Conservation (phyloP, 2,888 invertebrate genomes). For the Exephanes ischioxanthus region DNA sequence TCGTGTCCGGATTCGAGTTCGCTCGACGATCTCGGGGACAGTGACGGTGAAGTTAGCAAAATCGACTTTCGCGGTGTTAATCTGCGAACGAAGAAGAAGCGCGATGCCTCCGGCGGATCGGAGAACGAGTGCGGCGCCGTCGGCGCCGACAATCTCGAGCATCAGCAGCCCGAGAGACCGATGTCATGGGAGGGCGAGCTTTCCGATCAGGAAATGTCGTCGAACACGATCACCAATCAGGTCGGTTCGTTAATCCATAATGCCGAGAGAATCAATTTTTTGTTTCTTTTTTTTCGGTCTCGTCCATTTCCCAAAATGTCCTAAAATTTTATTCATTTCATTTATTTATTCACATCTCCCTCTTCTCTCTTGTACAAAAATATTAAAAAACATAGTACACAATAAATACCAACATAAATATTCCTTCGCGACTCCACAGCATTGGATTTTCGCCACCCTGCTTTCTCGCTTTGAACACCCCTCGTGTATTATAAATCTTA, state of each 20-base stretch:
- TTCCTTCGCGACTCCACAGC: too few species aligned
- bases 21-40: conserved; percentile 86
- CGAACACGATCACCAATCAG: conserved; percentile 84
- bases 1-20: conserved; percentile 70
- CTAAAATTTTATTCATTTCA: neutral
- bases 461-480: too few species aligned
- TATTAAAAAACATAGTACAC: too few species aligned
- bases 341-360: too few species aligned
- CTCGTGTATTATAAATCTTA: too few species aligned
- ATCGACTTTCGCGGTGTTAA: conserved; percentile 91
- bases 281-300: neutral
- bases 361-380: too few species aligned
- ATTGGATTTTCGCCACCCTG: too few species aligned
- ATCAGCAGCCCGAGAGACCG: conserved; percentile 88
- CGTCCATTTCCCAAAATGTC: neutral
- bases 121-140: conserved; percentile 73
- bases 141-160: conserved; percentile 76
- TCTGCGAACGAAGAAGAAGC: conserved; percentile 88
- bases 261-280: neutral
- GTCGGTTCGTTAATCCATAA: conserved; percentile 64
- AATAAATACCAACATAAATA: too few species aligned
- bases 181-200: conserved; percentile 98
- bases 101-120: conserved; percentile 86
- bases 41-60: conserved; percentile 93
- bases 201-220: conserved; percentile 92